Conservation (phyloP, 2,888 invertebrate species). For the Thalpophila matura region DNA sequence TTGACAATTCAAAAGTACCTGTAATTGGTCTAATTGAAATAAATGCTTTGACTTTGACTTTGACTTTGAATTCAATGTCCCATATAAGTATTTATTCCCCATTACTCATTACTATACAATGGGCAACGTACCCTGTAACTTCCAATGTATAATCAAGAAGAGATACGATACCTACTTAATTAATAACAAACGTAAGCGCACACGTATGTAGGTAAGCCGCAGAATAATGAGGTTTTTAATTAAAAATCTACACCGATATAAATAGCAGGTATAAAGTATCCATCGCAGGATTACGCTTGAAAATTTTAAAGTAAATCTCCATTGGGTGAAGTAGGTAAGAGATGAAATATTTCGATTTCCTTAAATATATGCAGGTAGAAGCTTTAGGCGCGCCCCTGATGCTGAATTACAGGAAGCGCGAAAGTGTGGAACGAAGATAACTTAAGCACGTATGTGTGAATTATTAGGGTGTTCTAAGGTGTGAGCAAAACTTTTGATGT, state of each 20-base stretch:
- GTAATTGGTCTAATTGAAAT: too few species aligned
- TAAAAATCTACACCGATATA: constrained; percentile 54
- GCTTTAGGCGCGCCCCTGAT: constrained; percentile 58
- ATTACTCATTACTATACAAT: constrained; percentile 42
- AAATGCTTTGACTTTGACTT: too few species aligned
- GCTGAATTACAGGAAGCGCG: constrained; percentile 58
- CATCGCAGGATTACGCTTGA: constrained; percentile 46
- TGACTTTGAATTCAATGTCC: constrained; percentile 9
- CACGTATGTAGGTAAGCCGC: constrained; percentile 53
- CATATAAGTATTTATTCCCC: constrained; percentile 1
- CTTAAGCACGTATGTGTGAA: constrained; percentile 33
- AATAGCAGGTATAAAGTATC: constrained; percentile 44
- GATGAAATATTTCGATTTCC: constrained; percentile 76
- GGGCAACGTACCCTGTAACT: constrained; percentile 15
- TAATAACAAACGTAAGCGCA: constrained; percentile 56
- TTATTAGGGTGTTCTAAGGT: constrained; percentile 43
- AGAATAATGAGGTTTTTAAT: constrained; percentile 62
- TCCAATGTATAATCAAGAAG: constrained; percentile 29
- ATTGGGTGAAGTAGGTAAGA: constrained; percentile 61
- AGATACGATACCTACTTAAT: constrained; percentile 50
- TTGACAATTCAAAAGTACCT: too few species aligned
- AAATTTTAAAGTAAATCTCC: constrained; percentile 64
- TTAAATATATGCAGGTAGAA: constrained; percentile 66
- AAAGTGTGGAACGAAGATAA: constrained; percentile 34
- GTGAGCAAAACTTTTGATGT: constrained; percentile 16